These are phyloP conservation scores for Hydropotes inermis DNA, from an alignment of 2,113 vertebrate genomes.

Conservation along the genomic window DNA sequence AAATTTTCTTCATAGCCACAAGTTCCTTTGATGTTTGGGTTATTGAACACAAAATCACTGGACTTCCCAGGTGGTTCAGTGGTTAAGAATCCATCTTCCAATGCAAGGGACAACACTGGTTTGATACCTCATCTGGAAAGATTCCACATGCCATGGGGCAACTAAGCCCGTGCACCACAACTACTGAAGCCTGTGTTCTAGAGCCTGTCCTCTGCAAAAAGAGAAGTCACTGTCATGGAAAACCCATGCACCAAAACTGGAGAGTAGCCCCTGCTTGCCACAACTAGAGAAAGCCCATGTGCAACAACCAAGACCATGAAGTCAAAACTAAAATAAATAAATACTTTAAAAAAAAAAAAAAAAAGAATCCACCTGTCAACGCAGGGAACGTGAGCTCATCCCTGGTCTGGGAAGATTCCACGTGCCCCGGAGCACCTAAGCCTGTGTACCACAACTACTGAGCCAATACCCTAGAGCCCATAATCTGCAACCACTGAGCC, in stretches of 20 bases:
- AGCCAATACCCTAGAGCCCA: neutral
- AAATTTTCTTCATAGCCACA: neutral
- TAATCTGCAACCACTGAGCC: neutral
- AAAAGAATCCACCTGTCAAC: neutral
- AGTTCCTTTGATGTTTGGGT: neutral
- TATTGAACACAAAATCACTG: neutral
- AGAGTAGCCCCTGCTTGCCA: neutral
- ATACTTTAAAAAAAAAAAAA: too few relatives aligned
- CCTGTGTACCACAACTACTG: neutral
- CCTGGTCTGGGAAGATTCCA: neutral
- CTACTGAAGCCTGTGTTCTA: neutral
- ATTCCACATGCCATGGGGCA: neutral
- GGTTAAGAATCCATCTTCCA: neutral
- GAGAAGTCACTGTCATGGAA: neutral
- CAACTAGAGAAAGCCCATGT: neutral
- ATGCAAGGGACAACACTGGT: neutral
- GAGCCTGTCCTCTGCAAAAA: neutral
- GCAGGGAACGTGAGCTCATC: neutral
- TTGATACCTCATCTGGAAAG: neutral
- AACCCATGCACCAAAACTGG: neutral
- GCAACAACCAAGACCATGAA: neutral
- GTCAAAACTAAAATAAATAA: neutral
- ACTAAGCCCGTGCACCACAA: fast-evolving
- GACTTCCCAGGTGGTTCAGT: neutral
- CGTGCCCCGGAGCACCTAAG: neutral